Conservation (phyloP, 2,113 vertebrate species). For the Haemorhous mexicanus region DNA sequence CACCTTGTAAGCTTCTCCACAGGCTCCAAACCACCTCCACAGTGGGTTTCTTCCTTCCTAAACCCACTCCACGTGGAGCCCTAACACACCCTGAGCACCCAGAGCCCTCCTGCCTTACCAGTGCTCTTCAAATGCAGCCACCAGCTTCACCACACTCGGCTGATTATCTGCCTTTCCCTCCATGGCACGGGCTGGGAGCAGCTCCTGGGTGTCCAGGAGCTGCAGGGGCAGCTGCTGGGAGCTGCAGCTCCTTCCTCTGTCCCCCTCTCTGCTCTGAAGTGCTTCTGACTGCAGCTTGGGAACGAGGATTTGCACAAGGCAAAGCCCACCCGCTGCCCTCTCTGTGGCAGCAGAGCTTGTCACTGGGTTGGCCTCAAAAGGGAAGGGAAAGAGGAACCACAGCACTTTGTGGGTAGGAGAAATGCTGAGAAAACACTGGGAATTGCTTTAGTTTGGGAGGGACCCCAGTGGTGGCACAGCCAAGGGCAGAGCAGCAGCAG, state of each 20-base stretch:
- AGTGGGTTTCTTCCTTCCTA: background rate
- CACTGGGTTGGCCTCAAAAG: background rate
- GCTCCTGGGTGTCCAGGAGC: background rate
- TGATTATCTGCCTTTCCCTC: background rate
- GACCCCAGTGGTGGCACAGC: fast-evolving
- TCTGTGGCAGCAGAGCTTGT: background rate
- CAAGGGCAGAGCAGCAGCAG: background rate
- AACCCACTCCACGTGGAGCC: background rate
- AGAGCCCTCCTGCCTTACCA: conserved; percentile 43
- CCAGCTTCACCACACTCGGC: conserved; percentile 10
- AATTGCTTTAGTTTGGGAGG: background rate
- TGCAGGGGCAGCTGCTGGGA: background rate
- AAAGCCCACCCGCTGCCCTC: background rate
- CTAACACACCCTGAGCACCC: background rate
- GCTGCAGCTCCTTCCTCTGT: background rate
- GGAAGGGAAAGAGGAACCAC: conserved; percentile 38
- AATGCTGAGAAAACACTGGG: background rate
- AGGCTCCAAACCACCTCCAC: background rate
- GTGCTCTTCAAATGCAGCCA: conserved; percentile 55
- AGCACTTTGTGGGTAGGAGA: background rate
- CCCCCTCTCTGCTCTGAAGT: background rate
- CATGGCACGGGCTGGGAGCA: background rate
- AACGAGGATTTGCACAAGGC: background rate
- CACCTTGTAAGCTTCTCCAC: background rate
- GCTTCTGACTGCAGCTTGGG: background rate